phyloP scores from a whole-genome alignment of 2,113 vertebrate species.

The Pedionomus torquatus region DNA sequence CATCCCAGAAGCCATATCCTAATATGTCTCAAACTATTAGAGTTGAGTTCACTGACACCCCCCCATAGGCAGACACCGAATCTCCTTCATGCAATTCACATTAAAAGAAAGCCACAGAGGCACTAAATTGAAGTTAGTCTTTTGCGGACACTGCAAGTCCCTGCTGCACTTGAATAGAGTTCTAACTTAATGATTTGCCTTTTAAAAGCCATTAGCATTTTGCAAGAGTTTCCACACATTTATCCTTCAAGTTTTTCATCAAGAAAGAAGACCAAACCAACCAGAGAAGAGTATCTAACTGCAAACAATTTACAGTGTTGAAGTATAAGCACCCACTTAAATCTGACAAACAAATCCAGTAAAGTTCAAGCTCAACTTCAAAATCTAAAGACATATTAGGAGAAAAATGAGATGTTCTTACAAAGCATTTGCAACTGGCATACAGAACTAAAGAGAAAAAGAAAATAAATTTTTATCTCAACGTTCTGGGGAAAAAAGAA shows the following conservation, averaged over 20 bases:
- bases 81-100: neutral
- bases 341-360: neutral
- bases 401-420: neutral
- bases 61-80: neutral
- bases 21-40: neutral
- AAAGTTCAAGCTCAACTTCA: neutral
- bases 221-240: neutral
- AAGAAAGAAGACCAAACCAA: neutral
- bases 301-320: neutral
- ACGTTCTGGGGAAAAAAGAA: neutral
- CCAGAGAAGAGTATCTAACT: neutral
- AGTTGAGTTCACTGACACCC: neutral
- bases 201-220: neutral
- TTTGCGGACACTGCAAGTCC: neutral
- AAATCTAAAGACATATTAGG: neutral
- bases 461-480: neutral
- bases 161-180: neutral
- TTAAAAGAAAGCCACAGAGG: neutral
- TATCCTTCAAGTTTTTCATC: neutral
- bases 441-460: neutral
- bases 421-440: neutral
- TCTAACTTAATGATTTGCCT: neutral
- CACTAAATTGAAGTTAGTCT: neutral
- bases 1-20: accelerated
- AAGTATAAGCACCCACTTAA: neutral